Evolutionary conservation across 2,113 vertebrate species (phyloP), one percentile per base, ranked within the genome.

Genomic region (Leptobrachium leishanense): DNA sequence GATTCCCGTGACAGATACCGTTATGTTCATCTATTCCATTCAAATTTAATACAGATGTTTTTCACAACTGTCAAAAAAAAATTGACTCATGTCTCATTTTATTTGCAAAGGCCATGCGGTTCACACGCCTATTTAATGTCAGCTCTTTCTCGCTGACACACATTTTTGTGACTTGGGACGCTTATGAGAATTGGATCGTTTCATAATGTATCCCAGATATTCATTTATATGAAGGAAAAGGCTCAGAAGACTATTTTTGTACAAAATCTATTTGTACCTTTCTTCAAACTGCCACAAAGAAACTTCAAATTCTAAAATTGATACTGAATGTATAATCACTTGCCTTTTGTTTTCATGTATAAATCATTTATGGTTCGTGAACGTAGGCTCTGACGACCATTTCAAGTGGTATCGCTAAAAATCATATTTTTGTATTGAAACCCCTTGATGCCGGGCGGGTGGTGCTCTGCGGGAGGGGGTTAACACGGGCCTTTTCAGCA

Each of bases 1-100:
- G 13, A 57, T 57, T 57, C 13, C 50, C 20, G 8, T 68, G 64
- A 67, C 39, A 43, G 54, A 76, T 43, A 40, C 41, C 41, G 57
- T 57, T 76, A 13, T 65, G 39, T 59, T 41, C 55, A 76, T 31
- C 20, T 31, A 76, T 44, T 54, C 65, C 54, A n/a, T 62, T 31
- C 39, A 77, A 71, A 77, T 77, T 8, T 46, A 71, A 70, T 77
- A 70, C 67, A 77, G 76, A 77, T 77, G 75, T 77, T 77, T 9
- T 70, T 63, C 42, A 77, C 70, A 62, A 63, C 66, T 59, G 64
- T 76, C 50, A 76, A 43, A 76, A 31, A 42, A 57, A 31, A 43
- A 6, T 44, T 9, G 6, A 70, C 44, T 70, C 40, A 77, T 50
- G 46, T 50, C 46, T 76, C 59, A 59, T 31, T 31, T 31, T 44